Percentiles rank a stretch among this genome's conserved stretches.
Evolutionary conservation across 1,140 invertebrate species (phyloP).

Genomic region (Zaprionus taronus): DNA sequence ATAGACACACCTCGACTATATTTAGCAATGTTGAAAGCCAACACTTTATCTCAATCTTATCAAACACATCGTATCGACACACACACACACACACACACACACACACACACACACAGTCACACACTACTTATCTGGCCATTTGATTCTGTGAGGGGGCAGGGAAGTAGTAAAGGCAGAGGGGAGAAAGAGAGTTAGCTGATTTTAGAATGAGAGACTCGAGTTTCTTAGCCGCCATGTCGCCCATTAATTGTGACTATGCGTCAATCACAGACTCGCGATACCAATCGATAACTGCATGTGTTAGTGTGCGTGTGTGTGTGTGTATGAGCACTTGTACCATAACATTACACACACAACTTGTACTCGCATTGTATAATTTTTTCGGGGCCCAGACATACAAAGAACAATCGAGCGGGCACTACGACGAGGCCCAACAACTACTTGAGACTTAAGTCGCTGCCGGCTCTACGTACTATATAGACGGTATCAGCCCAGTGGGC

Average conservation of each 20-base stretch:
- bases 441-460: slow-evolving; percentile 40
- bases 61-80: slow-evolving; percentile 18
- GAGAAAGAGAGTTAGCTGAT: not conserved
- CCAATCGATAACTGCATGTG: not conserved
- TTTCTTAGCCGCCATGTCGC: slow-evolving; percentile 61
- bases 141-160: not conserved
- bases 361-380: slow-evolving; percentile 27
- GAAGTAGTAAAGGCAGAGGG: not conserved
- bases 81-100: not conserved
- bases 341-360: slow-evolving; percentile 10
- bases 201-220: not conserved
- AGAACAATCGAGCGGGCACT: slow-evolving; percentile 20
- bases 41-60: slow-evolving; percentile 54
- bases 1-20: slow-evolving; percentile 7
- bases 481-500: not conserved
- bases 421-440: slow-evolving; percentile 19
- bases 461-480: not conserved
- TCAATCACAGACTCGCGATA: slow-evolving; percentile 43
- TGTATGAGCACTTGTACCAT: not conserved
- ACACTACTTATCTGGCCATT: slow-evolving; percentile 18
- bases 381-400: slow-evolving; percentile 14
- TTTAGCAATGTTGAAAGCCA: slow-evolving; percentile 19
- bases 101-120: not conserved
- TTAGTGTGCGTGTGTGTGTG: not conserved
- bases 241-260: slow-evolving; percentile 44